A percentile compares a stretch with the other conserved stretches of the same genome.
Conservation (phyloP, 2,888 invertebrate species). For the Rugalucina vietnamica region DNA sequence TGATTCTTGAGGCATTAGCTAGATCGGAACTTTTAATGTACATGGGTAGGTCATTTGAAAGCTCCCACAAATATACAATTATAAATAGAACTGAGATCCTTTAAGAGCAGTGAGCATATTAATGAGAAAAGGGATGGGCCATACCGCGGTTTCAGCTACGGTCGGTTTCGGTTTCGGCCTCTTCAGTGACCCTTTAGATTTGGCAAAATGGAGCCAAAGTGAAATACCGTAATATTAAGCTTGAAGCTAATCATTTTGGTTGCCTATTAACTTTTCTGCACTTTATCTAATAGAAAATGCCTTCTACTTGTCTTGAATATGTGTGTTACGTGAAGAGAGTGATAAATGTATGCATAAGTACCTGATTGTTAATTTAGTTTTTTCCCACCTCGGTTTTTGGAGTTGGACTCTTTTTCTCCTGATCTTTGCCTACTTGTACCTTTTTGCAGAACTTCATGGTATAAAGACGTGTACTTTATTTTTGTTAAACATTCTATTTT, state of each 20-base stretch:
- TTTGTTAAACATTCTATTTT: not conserved
- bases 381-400: not conserved
- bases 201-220: not conserved
- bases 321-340: too few relatives aligned
- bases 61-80: not conserved
- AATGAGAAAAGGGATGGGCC: not conserved
- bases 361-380: not conserved
- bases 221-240: too few relatives aligned
- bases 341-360: not conserved
- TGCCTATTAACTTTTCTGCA: too few relatives aligned
- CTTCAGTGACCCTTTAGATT: not conserved
- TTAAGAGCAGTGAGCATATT: not conserved
- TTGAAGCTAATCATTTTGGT: too few relatives aligned
- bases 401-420: not conserved
- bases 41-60: not conserved
- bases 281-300: too few relatives aligned
- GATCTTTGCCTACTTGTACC: not conserved
- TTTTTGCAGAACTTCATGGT: not conserved
- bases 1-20: conserved; percentile 44
- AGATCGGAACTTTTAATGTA: conserved; percentile 34
- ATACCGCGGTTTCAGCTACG: not conserved
- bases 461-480: not conserved
- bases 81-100: not conserved
- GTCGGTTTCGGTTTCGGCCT: not conserved
- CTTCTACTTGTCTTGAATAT: too few relatives aligned